These are phyloP conservation scores for Rhea americana DNA, from an alignment of 2,113 vertebrate genomes.

Conservation along the genomic window DNA sequence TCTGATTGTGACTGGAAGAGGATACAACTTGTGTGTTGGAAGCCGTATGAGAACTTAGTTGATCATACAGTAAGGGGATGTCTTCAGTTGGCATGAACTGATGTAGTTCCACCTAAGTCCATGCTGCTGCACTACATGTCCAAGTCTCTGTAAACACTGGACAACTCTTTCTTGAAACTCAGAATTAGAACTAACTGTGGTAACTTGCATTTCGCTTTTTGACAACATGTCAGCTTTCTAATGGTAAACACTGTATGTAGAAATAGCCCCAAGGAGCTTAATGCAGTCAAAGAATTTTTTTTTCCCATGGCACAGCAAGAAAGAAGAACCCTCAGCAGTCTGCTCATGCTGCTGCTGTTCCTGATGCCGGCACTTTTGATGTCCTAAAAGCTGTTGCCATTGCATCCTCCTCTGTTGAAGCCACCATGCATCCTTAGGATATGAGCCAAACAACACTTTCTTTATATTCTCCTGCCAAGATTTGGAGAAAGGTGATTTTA, in stretches of 20 bases:
- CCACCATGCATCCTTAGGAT: not conserved
- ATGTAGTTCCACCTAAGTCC: not conserved
- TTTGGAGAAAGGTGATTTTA: not conserved
- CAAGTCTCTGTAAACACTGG: not conserved
- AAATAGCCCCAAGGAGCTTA: not conserved
- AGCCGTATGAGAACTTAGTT: no score
- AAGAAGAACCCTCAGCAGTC: constrained; percentile 10
- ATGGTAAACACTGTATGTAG: not conserved
- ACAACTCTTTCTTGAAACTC: not conserved
- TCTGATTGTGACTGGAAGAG: not conserved
- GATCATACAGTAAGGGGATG: not conserved
- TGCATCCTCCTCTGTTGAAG: not conserved
- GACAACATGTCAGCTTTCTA: not conserved
- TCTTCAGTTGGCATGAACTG: not conserved
- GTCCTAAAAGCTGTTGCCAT: constrained; percentile 17
- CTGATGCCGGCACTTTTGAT: constrained; percentile 19
- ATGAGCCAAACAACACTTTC: not conserved
- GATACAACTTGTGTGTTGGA: not conserved
- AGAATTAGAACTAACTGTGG: not conserved
- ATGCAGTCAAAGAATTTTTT: not conserved
- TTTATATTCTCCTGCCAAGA: not conserved
- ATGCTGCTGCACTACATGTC: not conserved
- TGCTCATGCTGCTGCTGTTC: constrained; percentile 19
- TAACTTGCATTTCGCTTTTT: not conserved
- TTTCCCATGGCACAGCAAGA: constrained; percentile 18